Percentiles rank a stretch among this genome's conserved stretches.
Evolutionary conservation across 2,888 invertebrate genomes (phyloP).

Genomic region (Melikaiella ostensackeni): DNA sequence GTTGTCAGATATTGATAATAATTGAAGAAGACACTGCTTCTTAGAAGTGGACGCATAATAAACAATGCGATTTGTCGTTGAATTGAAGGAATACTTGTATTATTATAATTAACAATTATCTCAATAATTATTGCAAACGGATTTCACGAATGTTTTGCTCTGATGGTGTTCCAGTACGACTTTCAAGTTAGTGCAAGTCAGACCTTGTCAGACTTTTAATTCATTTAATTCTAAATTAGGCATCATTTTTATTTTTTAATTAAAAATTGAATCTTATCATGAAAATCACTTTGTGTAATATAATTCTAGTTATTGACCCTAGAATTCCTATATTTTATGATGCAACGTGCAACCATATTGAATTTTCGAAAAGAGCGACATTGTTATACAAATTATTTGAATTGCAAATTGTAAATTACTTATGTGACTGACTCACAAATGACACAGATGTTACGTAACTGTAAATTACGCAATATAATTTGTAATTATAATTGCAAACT

Average conservation of each 20-base stretch:
- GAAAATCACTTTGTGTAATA: too few relatives aligned
- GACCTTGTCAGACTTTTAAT: neutral
- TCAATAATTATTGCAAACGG: constrained; percentile 12
- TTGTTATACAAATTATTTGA: constrained; percentile 13
- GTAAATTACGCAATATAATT: constrained; percentile 21
- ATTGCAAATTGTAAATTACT: constrained; percentile 28
- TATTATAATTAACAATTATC: constrained; percentile 30
- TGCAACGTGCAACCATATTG: neutral
- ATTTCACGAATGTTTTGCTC: constrained; percentile 34
- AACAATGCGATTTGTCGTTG: neutral
- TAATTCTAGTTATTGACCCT: neutral
- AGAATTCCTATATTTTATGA: neutral
- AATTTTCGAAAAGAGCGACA: neutral
- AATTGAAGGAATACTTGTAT: neutral
- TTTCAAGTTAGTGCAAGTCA: constrained; percentile 7
- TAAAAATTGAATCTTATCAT: too few relatives aligned
- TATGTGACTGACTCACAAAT: constrained; percentile 4
- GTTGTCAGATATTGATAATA: too few relatives aligned
- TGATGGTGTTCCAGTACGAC: constrained; percentile 34
- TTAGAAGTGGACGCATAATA: neutral
- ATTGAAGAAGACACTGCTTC: neutral
- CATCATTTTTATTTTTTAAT: too few relatives aligned
- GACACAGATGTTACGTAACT: neutral
- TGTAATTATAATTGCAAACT: constrained; percentile 3
- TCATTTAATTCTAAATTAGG: neutral